phyloP scores from a whole-genome alignment of 1,140 invertebrate species.

The Drosophila lowei region DNA sequence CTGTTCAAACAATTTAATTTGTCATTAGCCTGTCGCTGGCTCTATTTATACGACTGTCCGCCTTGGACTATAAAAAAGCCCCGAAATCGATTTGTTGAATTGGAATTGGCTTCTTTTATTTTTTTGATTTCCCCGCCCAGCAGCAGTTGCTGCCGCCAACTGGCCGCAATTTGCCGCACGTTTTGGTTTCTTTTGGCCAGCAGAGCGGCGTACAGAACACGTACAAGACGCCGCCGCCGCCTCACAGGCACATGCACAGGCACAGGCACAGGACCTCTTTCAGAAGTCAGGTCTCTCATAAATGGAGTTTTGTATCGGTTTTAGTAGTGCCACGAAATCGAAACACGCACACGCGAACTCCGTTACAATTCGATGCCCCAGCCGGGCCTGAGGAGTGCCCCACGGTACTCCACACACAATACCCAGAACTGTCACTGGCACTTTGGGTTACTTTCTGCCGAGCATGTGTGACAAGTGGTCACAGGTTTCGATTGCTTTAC shows the following conservation, averaged over 20 bases:
- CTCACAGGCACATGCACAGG: neutral
- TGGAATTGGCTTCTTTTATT: slow-evolving; percentile 38
- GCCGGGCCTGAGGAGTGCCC: slow-evolving; percentile 27
- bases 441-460: slow-evolving; percentile 43
- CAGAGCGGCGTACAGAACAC: slow-evolving; percentile 46
- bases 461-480: slow-evolving; percentile 69
- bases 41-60: slow-evolving; percentile 64
- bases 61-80: slow-evolving; percentile 28
- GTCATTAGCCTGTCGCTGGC: slow-evolving; percentile 56
- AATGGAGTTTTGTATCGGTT: slow-evolving; percentile 65
- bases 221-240: slow-evolving; percentile 53
- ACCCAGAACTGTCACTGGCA: slow-evolving; percentile 63
- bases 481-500: slow-evolving; percentile 56
- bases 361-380: slow-evolving; percentile 17
- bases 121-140: slow-evolving; percentile 26
- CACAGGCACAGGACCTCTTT: neutral
- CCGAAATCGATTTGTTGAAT: slow-evolving; percentile 71
- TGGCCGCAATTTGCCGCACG: slow-evolving; percentile 53
- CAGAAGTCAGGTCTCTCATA: slow-evolving; percentile 47
- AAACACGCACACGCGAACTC: slow-evolving; percentile 68
- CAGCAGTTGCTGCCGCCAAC: slow-evolving; percentile 23
- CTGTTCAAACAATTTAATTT: slow-evolving; percentile 71
- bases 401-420: slow-evolving; percentile 20
- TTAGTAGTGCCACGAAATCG: slow-evolving; percentile 53
- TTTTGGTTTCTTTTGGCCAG: slow-evolving; percentile 35